Evolutionary conservation across 2,888 invertebrate species (phyloP).

Genomic region (Isotomurus palustris): DNA sequence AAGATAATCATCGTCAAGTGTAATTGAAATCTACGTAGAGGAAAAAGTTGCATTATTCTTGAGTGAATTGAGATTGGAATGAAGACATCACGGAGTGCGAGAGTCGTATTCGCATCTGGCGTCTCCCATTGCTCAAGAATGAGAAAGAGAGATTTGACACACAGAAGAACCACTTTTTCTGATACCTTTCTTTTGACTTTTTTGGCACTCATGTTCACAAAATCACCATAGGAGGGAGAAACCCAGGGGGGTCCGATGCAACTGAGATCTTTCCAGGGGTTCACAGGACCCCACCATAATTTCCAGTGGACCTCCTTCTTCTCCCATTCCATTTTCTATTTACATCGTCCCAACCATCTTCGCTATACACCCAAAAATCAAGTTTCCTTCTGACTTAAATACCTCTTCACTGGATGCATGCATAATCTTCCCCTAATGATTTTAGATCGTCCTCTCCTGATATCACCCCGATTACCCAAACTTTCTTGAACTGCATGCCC

Average conservation of each 20-base stretch:
- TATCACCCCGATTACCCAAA: too few relatives aligned
- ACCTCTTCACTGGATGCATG: too few relatives aligned
- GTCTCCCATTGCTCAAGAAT: constrained; percentile 25
- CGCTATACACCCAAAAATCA: too few relatives aligned
- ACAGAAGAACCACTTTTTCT: constrained; percentile 42
- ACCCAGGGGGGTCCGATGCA: constrained; percentile 41
- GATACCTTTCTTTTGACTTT: constrained; percentile 39
- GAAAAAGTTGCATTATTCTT: background rate
- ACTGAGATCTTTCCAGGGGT: constrained; percentile 45
- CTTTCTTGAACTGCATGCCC: too few relatives aligned
- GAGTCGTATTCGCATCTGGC: constrained; percentile 25
- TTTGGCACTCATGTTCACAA: constrained; percentile 46
- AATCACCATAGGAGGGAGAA: constrained; percentile 44
- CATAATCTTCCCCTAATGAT: too few relatives aligned
- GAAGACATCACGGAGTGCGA: constrained; percentile 16
- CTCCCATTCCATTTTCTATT: constrained; percentile 17
- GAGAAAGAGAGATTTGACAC: constrained; percentile 23
- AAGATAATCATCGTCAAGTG: too few relatives aligned
- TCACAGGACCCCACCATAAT: constrained; percentile 46
- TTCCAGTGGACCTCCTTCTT: constrained; percentile 31
- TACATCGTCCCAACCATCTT: constrained; percentile 8
- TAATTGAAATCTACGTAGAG: too few relatives aligned
- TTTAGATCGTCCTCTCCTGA: too few relatives aligned
- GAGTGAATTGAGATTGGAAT: constrained; percentile 3
- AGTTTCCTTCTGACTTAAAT: background rate